These are phyloP conservation scores for Ceratosolen solmsi DNA, from an alignment of 1,140 invertebrate genomes.

Conservation along the genomic window DNA sequence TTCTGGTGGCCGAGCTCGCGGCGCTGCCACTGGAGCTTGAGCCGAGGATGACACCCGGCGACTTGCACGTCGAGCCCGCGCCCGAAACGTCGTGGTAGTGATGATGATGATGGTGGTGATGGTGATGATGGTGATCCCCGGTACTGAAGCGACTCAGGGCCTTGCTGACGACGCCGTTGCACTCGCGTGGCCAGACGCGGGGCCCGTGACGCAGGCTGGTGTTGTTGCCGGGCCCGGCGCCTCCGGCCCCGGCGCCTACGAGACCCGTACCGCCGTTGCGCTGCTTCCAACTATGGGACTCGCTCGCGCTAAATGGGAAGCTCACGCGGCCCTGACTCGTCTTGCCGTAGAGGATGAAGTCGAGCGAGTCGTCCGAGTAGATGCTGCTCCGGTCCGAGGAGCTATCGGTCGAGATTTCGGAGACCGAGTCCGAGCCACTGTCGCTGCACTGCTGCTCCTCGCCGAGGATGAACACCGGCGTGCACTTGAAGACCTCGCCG, in stretches of 20 bases:
- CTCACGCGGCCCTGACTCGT: conserved; percentile 65
- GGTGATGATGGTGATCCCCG: conserved; percentile 44
- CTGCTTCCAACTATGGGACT: conserved; percentile 51
- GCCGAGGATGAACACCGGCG: conserved; percentile 73
- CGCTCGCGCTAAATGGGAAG: conserved; percentile 64
- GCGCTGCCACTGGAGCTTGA: conserved; percentile 37
- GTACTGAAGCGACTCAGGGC: conserved; percentile 72
- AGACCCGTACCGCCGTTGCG: conserved; percentile 62
- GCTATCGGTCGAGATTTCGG: conserved; percentile 76
- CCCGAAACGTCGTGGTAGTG: background rate
- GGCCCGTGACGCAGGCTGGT: conserved; percentile 56
- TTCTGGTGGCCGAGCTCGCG: conserved; percentile 47
- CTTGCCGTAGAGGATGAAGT: conserved; percentile 70
- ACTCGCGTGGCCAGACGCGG: conserved; percentile 71
- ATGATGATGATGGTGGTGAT: background rate
- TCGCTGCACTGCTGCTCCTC: conserved; percentile 74
- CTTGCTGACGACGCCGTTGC: conserved; percentile 72
- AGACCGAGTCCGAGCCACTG: conserved; percentile 74
- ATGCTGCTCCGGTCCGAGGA: conserved; percentile 76
- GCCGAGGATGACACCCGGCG: conserved; percentile 7
- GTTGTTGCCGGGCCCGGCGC: conserved; percentile 51
- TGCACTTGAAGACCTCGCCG: conserved; percentile 73
- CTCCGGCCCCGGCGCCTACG: conserved; percentile 61
- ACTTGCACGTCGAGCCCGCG: conserved; percentile 16
- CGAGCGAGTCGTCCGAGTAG: conserved; percentile 75